Evolutionary conservation across 2,797 vertebrate genomes (phyloP).

Genomic region (Hippocampus kuda): DNA sequence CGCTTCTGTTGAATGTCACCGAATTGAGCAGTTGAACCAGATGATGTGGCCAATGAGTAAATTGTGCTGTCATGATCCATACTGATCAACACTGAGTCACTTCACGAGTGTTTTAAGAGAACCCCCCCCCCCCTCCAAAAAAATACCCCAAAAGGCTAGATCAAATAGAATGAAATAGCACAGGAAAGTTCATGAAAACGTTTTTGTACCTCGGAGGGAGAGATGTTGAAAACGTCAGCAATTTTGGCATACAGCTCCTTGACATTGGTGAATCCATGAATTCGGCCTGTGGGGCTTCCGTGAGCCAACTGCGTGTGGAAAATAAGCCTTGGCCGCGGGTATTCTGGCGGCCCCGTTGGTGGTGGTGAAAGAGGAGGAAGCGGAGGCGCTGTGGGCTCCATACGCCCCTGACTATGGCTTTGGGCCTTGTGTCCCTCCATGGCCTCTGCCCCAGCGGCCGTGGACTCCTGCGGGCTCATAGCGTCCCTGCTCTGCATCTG

Average conservation of each 20-base stretch:
- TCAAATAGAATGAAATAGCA: background rate
- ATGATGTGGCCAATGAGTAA: background rate
- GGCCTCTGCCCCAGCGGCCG: slow-evolving; percentile 33
- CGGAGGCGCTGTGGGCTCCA: slow-evolving; percentile 39
- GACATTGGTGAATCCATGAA: slow-evolving; percentile 94
- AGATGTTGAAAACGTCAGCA: slow-evolving; percentile 88
- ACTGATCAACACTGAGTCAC: background rate
- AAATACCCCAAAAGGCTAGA: background rate
- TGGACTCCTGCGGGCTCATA: slow-evolving; percentile 62
- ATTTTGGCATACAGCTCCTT: slow-evolving; percentile 95
- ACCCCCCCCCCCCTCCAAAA: background rate
- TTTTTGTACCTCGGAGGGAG: slow-evolving; percentile 82
- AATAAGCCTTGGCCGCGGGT: slow-evolving; percentile 77
- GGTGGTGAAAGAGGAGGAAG: slow-evolving; percentile 55
- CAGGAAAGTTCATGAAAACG: background rate
- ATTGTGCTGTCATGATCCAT: background rate
- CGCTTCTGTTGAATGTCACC: background rate
- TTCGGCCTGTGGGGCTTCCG: slow-evolving; percentile 85
- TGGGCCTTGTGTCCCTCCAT: slow-evolving; percentile 45
- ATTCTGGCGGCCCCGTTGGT: slow-evolving; percentile 57
- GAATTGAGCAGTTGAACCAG: background rate
- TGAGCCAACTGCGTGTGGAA: slow-evolving; percentile 97
- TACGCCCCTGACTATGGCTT: slow-evolving; percentile 25
- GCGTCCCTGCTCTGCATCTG: slow-evolving; percentile 79
- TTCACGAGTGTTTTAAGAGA: background rate